phyloP scores from a whole-genome alignment of 2,797 vertebrate genomes.

The Cryptoblepharus egeriae region DNA sequence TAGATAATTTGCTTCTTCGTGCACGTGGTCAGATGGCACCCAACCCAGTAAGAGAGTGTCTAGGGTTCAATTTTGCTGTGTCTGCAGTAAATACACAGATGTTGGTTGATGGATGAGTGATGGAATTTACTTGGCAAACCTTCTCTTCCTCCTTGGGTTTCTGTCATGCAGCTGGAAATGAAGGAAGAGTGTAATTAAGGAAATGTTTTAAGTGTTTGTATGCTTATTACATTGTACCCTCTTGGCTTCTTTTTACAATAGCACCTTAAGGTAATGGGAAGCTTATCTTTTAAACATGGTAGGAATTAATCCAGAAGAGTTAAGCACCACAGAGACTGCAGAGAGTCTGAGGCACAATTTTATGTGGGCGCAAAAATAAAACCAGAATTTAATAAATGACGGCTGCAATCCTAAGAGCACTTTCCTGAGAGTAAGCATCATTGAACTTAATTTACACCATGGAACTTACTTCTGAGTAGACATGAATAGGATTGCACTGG shows the following conservation, averaged over 20 bases:
- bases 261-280: background rate
- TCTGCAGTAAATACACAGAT: background rate
- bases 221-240: background rate
- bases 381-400: too few species aligned
- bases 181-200: background rate
- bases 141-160: background rate
- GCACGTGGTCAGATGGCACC: background rate
- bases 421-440: too few species aligned
- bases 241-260: background rate
- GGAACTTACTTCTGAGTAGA: too few species aligned
- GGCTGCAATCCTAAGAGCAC: too few species aligned
- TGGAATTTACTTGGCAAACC: background rate
- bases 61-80: background rate
- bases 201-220: background rate
- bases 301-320: background rate
- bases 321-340: background rate
- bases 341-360: background rate
- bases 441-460: too few species aligned
- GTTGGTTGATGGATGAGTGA: background rate
- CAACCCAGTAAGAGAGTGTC: background rate
- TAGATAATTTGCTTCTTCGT: background rate
- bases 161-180: background rate
- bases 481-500: too few species aligned
- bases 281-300: background rate
- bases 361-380: background rate